Percentiles rank a stretch among this genome's conserved stretches.
Evolutionary conservation across 2,888 invertebrate species (phyloP).

Genomic region (Fabriciana adippe): DNA sequence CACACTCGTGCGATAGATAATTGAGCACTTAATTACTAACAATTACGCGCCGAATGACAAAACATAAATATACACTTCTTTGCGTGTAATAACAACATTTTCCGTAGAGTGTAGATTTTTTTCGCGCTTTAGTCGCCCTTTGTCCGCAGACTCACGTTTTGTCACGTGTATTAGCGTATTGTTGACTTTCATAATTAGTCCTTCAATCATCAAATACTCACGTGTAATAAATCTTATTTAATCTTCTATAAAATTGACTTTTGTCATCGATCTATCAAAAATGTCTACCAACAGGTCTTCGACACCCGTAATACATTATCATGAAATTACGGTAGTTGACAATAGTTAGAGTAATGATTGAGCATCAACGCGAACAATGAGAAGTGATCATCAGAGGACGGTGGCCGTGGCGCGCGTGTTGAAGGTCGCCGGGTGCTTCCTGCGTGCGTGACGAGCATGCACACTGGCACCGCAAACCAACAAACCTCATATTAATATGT

Average conservation of each 20-base stretch:
- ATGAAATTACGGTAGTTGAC: constrained; percentile 30
- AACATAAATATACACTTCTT: constrained; percentile 77
- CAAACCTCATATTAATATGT: constrained; percentile 41
- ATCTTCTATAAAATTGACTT: no score
- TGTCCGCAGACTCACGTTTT: constrained; percentile 63
- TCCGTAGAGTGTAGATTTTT: constrained; percentile 72
- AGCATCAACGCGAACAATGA: constrained; percentile 58
- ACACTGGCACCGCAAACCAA: constrained; percentile 36
- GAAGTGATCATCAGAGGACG: constrained; percentile 55
- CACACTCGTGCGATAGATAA: constrained; percentile 55
- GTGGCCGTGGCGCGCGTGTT: constrained; percentile 71
- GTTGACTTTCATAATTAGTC: constrained; percentile 63
- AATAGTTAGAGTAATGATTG: constrained; percentile 31
- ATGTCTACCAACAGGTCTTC: no score
- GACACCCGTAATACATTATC: background rate
- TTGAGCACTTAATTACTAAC: constrained; percentile 62
- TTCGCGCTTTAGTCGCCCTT: constrained; percentile 55
- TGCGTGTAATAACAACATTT: constrained; percentile 74
- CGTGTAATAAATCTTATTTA: constrained; percentile 47
- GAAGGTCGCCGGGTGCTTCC: constrained; percentile 76
- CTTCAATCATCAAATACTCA: constrained; percentile 60
- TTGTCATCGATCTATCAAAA: background rate
- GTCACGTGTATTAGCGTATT: constrained; percentile 67
- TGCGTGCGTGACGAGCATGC: constrained; percentile 78
- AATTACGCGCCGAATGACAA: constrained; percentile 73